Percentiles rank a stretch among this genome's conserved stretches.
Evolutionary conservation across 2,888 invertebrate species (phyloP).

Genomic region (Drosophila flavopinicola): DNA sequence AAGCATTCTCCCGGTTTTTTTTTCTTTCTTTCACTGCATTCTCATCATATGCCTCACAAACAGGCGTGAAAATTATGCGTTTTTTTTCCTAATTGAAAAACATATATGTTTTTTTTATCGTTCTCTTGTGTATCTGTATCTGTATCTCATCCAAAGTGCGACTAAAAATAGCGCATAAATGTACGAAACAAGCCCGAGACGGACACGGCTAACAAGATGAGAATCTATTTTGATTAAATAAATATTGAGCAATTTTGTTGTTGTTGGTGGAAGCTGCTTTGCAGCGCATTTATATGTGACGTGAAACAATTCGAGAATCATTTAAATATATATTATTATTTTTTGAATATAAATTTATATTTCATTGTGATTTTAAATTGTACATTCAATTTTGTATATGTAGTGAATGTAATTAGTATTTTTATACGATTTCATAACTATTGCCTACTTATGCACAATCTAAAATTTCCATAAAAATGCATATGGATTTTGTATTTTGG

Average conservation of each 20-base stretch:
- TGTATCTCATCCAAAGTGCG: slow-evolving; percentile 51
- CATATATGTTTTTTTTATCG: slow-evolving; percentile 32
- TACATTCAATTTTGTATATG: too few species aligned
- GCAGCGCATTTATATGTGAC: slow-evolving; percentile 12
- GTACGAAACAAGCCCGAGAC: slow-evolving; percentile 41
- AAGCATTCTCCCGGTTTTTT: slow-evolving; percentile 12
- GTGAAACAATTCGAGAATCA: not conserved
- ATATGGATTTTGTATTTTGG: too few species aligned
- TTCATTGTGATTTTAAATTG: not conserved
- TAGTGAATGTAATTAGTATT: too few species aligned
- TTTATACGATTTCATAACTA: too few species aligned
- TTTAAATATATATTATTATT: not conserved
- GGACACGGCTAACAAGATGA: slow-evolving; percentile 66
- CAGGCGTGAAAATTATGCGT: slow-evolving; percentile 67
- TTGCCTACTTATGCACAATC: too few species aligned
- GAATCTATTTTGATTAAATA: slow-evolving; percentile 71
- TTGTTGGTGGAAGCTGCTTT: slow-evolving; percentile 6
- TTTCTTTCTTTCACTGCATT: slow-evolving; percentile 46
- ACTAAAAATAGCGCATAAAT: slow-evolving; percentile 68
- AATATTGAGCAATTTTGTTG: slow-evolving; percentile 70
- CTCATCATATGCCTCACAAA: slow-evolving; percentile 41
- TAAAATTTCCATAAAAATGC: too few species aligned
- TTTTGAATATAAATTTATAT: too few species aligned
- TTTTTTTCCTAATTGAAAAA: slow-evolving; percentile 40
- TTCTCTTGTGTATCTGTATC: slow-evolving; percentile 57